phyloP scores from a whole-genome alignment of 1,140 invertebrate genomes.

The Eumaeus atala region DNA sequence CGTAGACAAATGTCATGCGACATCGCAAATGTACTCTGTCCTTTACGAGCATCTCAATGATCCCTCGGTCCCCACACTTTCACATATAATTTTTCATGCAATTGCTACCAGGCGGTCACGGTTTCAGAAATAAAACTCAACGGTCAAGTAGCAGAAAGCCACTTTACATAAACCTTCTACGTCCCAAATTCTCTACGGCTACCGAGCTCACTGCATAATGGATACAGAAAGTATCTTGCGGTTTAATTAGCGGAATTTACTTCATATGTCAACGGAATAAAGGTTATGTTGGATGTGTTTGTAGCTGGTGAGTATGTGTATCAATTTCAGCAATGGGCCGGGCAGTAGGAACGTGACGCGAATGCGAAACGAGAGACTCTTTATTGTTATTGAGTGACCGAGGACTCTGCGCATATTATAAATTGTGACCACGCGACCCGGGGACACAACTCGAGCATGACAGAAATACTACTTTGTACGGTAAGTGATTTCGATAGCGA shows the following conservation, averaged over 20 bases:
- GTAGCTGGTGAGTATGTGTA: slow-evolving; percentile 43
- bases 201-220: slow-evolving; percentile 34
- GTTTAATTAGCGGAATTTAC: slow-evolving; percentile 20
- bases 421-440: slow-evolving; percentile 21
- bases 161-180: slow-evolving; percentile 31
- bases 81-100: slow-evolving; percentile 59
- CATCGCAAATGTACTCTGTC: slow-evolving; percentile 4
- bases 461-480: neutral
- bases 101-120: slow-evolving; percentile 59
- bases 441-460: slow-evolving; percentile 14
- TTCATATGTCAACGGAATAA: slow-evolving; percentile 32
- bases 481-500: no score
- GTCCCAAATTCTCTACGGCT: slow-evolving; percentile 17
- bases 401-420: slow-evolving; percentile 16
- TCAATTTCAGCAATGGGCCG: slow-evolving; percentile 65
- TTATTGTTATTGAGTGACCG: slow-evolving; percentile 64
- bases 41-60: slow-evolving; percentile 28
- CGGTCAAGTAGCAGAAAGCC: slow-evolving; percentile 51
- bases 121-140: slow-evolving; percentile 43
- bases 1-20: slow-evolving; percentile 3
- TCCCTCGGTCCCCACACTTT: slow-evolving; percentile 35
- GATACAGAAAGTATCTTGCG: slow-evolving; percentile 21
- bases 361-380: slow-evolving; percentile 42
- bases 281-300: slow-evolving; percentile 16
- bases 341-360: slow-evolving; percentile 58